phyloP scores from a whole-genome alignment of 2,113 vertebrate genomes.

The Elephas maximus region DNA sequence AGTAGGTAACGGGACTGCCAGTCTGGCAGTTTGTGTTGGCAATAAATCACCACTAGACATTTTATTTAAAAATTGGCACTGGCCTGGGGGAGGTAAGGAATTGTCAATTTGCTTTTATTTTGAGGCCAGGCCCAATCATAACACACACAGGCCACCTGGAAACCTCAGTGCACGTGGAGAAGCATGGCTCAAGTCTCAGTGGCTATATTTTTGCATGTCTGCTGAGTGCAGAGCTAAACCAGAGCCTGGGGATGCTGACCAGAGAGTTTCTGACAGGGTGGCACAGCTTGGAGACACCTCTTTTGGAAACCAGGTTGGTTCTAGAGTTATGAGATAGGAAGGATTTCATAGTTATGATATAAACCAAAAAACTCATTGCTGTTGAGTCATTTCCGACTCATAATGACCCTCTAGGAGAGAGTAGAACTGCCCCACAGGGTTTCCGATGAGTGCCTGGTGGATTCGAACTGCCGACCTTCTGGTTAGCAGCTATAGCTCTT shows the following conservation, averaged over 20 bases:
- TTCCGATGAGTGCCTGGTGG: too few relatives aligned
- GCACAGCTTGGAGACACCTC: background rate
- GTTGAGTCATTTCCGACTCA: too few relatives aligned
- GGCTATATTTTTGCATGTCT: background rate
- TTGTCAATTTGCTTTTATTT: constrained; percentile 82
- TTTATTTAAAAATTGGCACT: constrained; percentile 84
- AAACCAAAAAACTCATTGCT: background rate
- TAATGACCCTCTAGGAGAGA: too few relatives aligned
- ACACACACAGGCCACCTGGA: constrained; percentile 76
- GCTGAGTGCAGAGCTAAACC: background rate
- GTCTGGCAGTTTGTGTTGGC: constrained; percentile 73
- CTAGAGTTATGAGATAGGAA: constrained; percentile 27
- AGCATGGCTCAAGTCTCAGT: constrained; percentile 50
- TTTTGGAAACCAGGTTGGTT: constrained; percentile 58
- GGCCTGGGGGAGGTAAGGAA: constrained; percentile 64
- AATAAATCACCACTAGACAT: constrained; percentile 81
- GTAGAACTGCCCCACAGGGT: too few relatives aligned
- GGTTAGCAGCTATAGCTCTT: too few relatives aligned
- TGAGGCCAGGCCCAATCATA: constrained; percentile 77
- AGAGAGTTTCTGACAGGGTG: constrained; percentile 27
- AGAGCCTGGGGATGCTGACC: constrained; percentile 11
- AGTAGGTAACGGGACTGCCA: constrained; percentile 76
- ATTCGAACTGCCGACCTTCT: too few relatives aligned
- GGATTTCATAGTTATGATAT: background rate
- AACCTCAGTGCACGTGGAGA: constrained; percentile 62